Evolutionary conservation across 2,888 invertebrate genomes (phyloP).

Genomic region (Blera fallax): DNA sequence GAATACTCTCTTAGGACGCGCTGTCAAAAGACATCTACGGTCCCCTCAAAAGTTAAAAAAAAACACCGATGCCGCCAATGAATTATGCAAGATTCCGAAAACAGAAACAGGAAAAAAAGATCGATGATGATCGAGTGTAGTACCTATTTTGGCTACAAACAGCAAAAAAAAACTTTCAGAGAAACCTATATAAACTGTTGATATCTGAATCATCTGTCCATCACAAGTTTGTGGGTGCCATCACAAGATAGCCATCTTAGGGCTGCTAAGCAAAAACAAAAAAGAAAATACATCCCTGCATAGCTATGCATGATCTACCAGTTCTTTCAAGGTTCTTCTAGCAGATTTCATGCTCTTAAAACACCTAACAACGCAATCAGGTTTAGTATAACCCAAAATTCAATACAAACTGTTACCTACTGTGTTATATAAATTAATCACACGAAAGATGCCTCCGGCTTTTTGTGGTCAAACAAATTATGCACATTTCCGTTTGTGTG

Average conservation of each 20-base stretch:
- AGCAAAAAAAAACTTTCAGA: not conserved
- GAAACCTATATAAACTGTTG: not conserved
- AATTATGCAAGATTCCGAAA: not conserved
- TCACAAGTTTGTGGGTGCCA: not conserved
- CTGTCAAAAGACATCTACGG: too few species aligned
- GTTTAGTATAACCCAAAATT: not conserved
- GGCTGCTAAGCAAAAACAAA: not conserved
- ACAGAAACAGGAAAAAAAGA: not conserved
- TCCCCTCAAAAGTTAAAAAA: too few species aligned
- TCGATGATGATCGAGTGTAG: not conserved
- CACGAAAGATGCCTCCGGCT: not conserved
- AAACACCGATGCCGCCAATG: too few species aligned
- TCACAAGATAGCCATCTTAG: not conserved
- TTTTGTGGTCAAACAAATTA: constrained; percentile 2
- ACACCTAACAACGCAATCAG: not conserved
- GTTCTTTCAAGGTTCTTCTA: not conserved
- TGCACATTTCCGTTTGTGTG: not conserved
- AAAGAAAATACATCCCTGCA: not conserved
- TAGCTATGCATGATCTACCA: not conserved
- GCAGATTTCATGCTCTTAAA: not conserved
- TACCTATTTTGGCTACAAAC: not conserved
- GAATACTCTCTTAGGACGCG: too few species aligned
- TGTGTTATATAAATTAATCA: not conserved
- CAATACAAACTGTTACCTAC: not conserved
- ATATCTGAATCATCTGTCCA: not conserved